A percentile compares a stretch with the other conserved stretches of the same genome.
These are phyloP conservation scores for Vultur gryphus DNA, from an alignment of 2,797 vertebrate species.

Conservation along the genomic window DNA sequence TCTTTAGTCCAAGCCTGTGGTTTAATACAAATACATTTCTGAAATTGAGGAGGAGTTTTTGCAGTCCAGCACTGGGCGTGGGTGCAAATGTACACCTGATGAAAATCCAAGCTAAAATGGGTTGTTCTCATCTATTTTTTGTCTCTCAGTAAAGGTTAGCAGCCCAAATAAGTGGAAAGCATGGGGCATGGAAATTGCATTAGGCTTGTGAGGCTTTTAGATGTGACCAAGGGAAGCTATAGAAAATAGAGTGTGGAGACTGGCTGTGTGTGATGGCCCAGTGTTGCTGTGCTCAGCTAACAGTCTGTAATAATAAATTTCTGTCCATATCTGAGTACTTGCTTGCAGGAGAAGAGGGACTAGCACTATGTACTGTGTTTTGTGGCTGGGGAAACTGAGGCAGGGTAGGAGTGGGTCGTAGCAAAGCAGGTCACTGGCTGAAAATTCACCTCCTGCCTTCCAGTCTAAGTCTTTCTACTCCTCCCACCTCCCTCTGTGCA, in stretches of 20 bases:
- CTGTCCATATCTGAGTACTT: neutral
- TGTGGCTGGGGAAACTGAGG: neutral
- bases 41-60: neutral
- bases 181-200: neutral
- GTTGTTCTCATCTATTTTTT: neutral
- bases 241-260: neutral
- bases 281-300: neutral
- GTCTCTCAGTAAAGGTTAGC: neutral
- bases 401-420: neutral
- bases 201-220: neutral
- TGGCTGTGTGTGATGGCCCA: neutral
- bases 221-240: neutral
- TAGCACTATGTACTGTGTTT: neutral
- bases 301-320: neutral
- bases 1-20: neutral
- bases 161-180: neutral
- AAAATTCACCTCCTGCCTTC: neutral
- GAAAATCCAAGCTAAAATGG: neutral
- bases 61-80: neutral
- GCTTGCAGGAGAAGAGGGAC: neutral
- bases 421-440: neutral
- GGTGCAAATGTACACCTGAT: neutral
- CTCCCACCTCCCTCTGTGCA: neutral
- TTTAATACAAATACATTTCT: neutral
- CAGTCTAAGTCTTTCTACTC: neutral